Base-by-base conservation (phyloP, 2,797 vertebrate species). In the Microcaecilia unicolor region DNA sequence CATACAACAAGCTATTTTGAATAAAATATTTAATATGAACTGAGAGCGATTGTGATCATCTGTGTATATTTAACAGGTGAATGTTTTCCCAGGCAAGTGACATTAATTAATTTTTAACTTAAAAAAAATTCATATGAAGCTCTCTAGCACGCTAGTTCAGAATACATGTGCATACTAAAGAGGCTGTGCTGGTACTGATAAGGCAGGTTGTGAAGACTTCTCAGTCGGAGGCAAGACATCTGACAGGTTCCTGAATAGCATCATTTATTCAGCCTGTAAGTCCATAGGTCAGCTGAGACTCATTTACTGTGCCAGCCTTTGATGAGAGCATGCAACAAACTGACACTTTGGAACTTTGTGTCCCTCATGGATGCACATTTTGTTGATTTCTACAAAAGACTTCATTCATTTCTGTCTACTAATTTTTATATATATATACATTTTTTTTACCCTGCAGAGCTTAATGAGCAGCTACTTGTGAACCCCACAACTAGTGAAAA, bases 81-180 rank as follows among this genome's bases (percentile, higher is more conserved):
- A 44, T 23, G 2, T 61, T 67, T 64, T 46, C 64, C 41, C 28
- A 67, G 71, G 72, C 52, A 68, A 63, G 47, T 42, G 55, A 41
- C 42, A 58, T 67, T 56, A 49, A 56, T 77, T 79, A 79, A 70
- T 62, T 68, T 61, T 67, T 61, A 72, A 59, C 43, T 40, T 48
- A 31, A 44, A 4, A 3, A 47, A 55, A 22, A 37, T 15, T 18
- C 25, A 1, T 17, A 33, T 43, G 61, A 14, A 25, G 19, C 34
- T 37, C n/a, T 18, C 3, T 17, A 29, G 31, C 37, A 45, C 44
- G 34, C 42, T 48, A 47, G 52, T 55, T 54, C 40, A 54, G 44
- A 43, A 45, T 41, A 52, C 49, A 48, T 37, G 25, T 31, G 23
- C 35, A 2, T 14, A 37, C 25, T 0, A 12, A 58, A 39, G 33